phyloP scores from a whole-genome alignment of 1,140 invertebrate genomes.

The Lanistes nyassanus region DNA sequence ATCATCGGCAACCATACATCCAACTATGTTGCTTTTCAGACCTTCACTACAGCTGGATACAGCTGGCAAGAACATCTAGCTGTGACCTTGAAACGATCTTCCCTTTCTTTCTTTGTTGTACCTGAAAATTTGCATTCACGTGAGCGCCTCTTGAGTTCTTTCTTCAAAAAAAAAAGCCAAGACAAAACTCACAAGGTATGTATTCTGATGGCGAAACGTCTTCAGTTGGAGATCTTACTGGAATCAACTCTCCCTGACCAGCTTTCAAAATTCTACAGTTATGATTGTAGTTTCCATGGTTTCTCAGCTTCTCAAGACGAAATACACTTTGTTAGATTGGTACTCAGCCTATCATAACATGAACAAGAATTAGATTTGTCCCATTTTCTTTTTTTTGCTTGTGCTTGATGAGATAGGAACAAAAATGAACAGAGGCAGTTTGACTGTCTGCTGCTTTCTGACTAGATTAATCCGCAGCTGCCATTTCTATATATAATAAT shows the following conservation, averaged over 20 bases:
- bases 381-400: slow-evolving; percentile 1
- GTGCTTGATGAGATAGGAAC: no score
- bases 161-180: slow-evolving; percentile 24
- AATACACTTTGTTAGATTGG: background rate
- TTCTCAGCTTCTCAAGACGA: background rate
- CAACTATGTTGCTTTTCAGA: no score
- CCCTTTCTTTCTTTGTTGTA: background rate
- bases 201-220: background rate
- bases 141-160: slow-evolving; percentile 17
- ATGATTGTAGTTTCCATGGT: background rate
- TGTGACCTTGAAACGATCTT: background rate
- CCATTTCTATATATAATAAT: no score
- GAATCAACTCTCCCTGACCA: slow-evolving; percentile 4
- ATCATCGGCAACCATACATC: no score
- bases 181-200: slow-evolving; percentile 18
- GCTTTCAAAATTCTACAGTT: background rate
- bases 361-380: background rate
- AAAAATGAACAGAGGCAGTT: no score
- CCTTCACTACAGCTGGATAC: no score
- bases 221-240: background rate
- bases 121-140: background rate
- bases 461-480: no score
- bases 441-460: no score
- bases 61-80: no score
- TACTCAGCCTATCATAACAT: background rate